Base-by-base conservation (phyloP, 2,797 vertebrate species). In the Telmatherina bonti region DNA sequence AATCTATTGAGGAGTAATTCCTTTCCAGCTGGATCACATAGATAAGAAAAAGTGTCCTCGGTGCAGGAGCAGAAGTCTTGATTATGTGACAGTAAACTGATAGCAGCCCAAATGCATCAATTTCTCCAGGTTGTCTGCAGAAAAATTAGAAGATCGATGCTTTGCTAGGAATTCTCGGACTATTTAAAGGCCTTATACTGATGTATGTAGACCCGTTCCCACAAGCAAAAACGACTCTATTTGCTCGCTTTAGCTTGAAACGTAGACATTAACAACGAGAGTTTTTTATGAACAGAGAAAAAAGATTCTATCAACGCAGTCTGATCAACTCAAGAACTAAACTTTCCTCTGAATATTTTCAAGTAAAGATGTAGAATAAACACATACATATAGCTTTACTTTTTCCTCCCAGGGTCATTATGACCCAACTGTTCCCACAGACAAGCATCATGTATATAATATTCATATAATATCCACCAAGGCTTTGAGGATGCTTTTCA, bases 1-100 rank as follows among this genome's bases (percentile, higher is more conserved):
- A n/a, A 30, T 74, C 82, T 73, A 72, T 73, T 62, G 68, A 71
- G 90, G 86, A 70, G 82, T 83, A 79, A 60, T 38, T 70, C 88
- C 85, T 90, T 91, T 85, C 71, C 74, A 90, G 91, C 78, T 89
- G 80, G 87, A 89, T 88, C 88, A 72, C 67, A 76, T 74, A 82
- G 70, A 88, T 71, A 73, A 74, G 64, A 85, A 89, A 82, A 71
- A 70, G 70, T 61, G 72, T 72, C 76, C 74, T 89, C 82, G 76
- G 79, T 67, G 52, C 36, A 62, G 55, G 70, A 56, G 69, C 29
- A 69, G 76, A 58, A 60, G 64, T 76, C 62, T n/a, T 2, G 2
- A 58, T 71, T 71, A 65, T 2, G 24, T 53, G 59, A 73, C 49
- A 22, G 64, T 74, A 69, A 66, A 57, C 63, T 43, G 41, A 33